Base-by-base conservation (phyloP, 1,140 invertebrate genomes). In the Phthorimaea operculella region DNA sequence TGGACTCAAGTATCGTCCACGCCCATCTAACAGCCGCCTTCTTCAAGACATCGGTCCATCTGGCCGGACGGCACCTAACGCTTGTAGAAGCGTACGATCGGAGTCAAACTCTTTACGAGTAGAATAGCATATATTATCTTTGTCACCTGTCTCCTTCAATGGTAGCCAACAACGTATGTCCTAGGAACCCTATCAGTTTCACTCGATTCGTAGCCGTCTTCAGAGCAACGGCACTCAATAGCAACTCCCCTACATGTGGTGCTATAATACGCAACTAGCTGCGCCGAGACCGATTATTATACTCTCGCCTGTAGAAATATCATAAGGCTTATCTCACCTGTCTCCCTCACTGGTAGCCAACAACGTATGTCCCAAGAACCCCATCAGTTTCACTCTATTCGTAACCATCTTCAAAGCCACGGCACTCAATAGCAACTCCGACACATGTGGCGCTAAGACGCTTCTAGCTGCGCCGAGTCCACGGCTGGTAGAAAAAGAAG, bases 151-250 rank as follows among this genome's bases (percentile, higher is more conserved):
- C 48, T 12, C 11, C 21, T 1, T 15, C 10, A 33, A 2, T 18
- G 3, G 18, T 28, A 2, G 48, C 48, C 48, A 50, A 10, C 18
- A 50, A 18, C 17, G 48, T 50, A 10, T 10, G 8, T 3, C n/a
- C 36, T 45, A 79, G 58, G 52, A 79, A 28, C 0, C 47, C 28
- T 16, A 39, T 33, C n/a, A 74, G 52, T 6, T 3, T 3, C 7
- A 8, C 8, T 0, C 16, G 34, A 4, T 56, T 10, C 12, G 18
- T 4, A 66, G n/a, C 70, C 1, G 76, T 57, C 0, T 50, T 11
- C 12, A 76, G 57, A 8, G 66, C 68, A 0, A 64, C 70, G 0
- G 60, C 73, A 34, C 73, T 71, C n/a, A 79, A 63, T 48, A 74
- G 51, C 48, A 77, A 54, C 44, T 55, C 62, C 3, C 14, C 11